These are phyloP conservation scores for Mungos mungo DNA, from an alignment of 2,113 vertebrate genomes.

Conservation along the genomic window DNA sequence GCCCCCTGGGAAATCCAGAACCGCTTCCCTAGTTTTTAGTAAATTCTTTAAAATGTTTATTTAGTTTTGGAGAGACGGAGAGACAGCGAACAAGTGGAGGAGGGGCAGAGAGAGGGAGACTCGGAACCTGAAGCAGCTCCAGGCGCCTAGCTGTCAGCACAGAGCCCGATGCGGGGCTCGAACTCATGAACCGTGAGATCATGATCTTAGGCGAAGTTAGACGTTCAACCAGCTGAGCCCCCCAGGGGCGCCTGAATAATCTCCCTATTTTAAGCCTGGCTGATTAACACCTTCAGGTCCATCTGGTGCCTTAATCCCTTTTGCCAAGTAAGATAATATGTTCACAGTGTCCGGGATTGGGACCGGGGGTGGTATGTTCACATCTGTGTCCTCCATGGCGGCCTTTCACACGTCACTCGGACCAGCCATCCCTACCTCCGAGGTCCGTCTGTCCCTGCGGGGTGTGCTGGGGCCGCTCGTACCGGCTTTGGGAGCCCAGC, in stretches of 20 bases:
- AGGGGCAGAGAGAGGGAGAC: too few species aligned
- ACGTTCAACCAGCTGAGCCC: too few species aligned
- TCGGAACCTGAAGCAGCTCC: too few species aligned
- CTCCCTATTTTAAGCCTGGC: not conserved
- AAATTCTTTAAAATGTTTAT: too few species aligned
- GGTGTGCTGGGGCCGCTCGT: fast-evolving
- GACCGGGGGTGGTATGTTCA: fast-evolving
- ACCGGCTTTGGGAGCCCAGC: fast-evolving
- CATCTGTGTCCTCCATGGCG: fast-evolving
- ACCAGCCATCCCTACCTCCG: not conserved
- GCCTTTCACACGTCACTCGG: fast-evolving
- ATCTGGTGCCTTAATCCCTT: not conserved
- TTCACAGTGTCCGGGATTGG: fast-evolving
- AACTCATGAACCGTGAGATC: too few species aligned
- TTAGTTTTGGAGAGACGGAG: too few species aligned
- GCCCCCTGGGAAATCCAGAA: not conserved
- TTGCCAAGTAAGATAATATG: fast-evolving
- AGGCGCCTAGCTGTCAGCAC: too few species aligned
- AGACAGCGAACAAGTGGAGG: too few species aligned
- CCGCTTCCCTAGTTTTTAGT: not conserved
- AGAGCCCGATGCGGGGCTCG: too few species aligned
- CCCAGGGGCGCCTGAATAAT: not conserved
- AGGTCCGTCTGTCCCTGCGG: not conserved
- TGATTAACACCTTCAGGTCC: not conserved
- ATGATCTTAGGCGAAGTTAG: too few species aligned